Evolutionary conservation across 2,113 vertebrate genomes (phyloP).

Genomic region (Oenanthe oenanthe): DNA sequence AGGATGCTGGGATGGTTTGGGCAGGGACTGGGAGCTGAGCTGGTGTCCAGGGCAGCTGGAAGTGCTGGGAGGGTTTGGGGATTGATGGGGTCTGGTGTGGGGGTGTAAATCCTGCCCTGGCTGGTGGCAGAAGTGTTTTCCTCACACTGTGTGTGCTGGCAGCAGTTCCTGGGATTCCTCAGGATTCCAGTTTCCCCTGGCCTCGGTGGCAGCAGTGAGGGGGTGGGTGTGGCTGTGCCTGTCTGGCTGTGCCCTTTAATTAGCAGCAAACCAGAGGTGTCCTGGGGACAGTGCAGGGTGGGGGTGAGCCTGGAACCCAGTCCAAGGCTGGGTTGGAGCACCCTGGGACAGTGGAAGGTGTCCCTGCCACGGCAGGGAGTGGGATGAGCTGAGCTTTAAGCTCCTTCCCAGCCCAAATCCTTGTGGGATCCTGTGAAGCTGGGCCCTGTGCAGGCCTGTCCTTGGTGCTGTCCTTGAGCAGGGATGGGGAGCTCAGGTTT

Average conservation of each 20-base stretch:
- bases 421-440: fast-evolving
- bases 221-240: neutral
- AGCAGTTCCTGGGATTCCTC: neutral
- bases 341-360: fast-evolving
- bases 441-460: fast-evolving
- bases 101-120: neutral
- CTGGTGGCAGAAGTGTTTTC: fast-evolving
- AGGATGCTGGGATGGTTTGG: fast-evolving
- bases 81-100: neutral
- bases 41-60: neutral
- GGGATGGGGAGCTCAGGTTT: neutral
- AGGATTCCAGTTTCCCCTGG: neutral
- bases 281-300: neutral
- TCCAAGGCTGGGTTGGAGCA: neutral
- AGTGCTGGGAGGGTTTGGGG: neutral
- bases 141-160: fast-evolving
- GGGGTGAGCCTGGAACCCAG: neutral
- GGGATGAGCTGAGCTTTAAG: neutral
- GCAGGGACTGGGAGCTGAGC: neutral
- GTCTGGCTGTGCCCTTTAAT: neutral
- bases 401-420: neutral
- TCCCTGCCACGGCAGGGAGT: neutral
- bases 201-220: fast-evolving
- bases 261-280: neutral
- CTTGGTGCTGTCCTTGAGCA: neutral